Evolutionary conservation across 2,888 invertebrate genomes (phyloP).

Genomic region (Troglohyphantes excavatus): DNA sequence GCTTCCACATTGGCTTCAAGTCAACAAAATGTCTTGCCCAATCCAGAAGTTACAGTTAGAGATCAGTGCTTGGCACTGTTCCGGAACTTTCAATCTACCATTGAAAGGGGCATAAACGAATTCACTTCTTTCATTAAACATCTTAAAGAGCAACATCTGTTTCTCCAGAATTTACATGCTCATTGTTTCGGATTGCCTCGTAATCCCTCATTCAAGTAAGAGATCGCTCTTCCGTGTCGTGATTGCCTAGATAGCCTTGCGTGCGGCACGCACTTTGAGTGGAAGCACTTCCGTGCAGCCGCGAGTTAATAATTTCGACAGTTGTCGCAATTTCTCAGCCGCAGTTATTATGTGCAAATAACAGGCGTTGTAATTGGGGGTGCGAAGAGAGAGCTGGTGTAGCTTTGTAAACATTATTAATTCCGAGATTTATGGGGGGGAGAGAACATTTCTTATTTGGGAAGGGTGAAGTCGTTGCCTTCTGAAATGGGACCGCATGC

Average conservation of each 20-base stretch:
- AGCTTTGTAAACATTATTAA: slow-evolving; percentile 60
- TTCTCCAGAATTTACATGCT: not conserved
- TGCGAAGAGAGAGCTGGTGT: slow-evolving; percentile 33
- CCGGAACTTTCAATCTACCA: too few species aligned
- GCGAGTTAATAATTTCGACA: slow-evolving; percentile 43
- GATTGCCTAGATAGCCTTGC: slow-evolving; percentile 4
- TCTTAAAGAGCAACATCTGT: not conserved
- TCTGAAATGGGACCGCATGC: too few species aligned
- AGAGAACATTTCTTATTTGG: not conserved
- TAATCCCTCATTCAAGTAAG: slow-evolving; percentile 20
- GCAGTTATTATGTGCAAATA: slow-evolving; percentile 31
- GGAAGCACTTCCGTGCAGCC: slow-evolving; percentile 37
- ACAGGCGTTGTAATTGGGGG: slow-evolving; percentile 45
- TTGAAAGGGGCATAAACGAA: too few species aligned
- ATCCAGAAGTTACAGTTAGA: too few species aligned
- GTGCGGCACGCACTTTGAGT: slow-evolving; percentile 43
- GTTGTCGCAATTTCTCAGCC: slow-evolving; percentile 43
- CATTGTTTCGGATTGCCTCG: not conserved
- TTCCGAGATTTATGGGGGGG: slow-evolving; percentile 38
- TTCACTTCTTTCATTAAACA: not conserved
- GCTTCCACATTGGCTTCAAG: too few species aligned
- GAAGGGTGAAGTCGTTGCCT: too few species aligned
- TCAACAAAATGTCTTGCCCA: too few species aligned
- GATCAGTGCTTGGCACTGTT: too few species aligned
- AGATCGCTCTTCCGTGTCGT: not conserved